Base-by-base conservation (phyloP, 2,888 invertebrate genomes). In the Polydesmus complanatus region DNA sequence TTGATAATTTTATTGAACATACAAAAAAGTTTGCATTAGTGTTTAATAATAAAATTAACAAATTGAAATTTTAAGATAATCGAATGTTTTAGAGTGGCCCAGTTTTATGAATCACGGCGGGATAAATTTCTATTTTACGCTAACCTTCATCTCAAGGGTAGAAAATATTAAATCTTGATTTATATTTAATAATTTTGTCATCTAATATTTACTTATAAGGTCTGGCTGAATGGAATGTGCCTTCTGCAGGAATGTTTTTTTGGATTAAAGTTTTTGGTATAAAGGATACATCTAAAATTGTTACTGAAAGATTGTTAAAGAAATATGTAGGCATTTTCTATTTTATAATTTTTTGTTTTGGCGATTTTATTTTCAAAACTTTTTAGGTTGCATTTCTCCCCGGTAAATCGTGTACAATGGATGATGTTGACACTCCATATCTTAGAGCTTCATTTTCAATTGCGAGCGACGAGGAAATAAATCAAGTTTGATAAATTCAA, bases 391-490 rank as follows among this genome's bases (percentile, higher is more conserved):
- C 71, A 27, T 69, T 87, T 65, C 80, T 84, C 0, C 88, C 88
- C 0, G 89, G 88, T 0, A 84, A 83, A 63, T 84, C 83, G 0
- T 88, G 88, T 71, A 79, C 80, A 72, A 78, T 79, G 57, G 82
- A 85, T 71, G 76, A 78, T 0, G 73, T 74, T 49, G 75, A 78
- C 62, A 83, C 82, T 66, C 81, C 80, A 54, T 83, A 83, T 70
- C 73, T 88, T 57, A 75, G 89, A 57, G 80, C 85, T 48, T 82
- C 87, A 0, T 88, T 82, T 70, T 84, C 87, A 57, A 80, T 83
- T 68, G 80, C 84, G 18, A 71, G 79, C 0, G 75, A 80, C 25
- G 79, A 80, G 64, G 81, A 85, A 65, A 85, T 87, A 75, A 78
- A 83, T 61, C 71, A 72, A 73, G 79, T 78, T 68, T 65, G 69